phyloP scores from a whole-genome alignment of 2,113 vertebrate genomes.

The Hemicordylus capensis region DNA sequence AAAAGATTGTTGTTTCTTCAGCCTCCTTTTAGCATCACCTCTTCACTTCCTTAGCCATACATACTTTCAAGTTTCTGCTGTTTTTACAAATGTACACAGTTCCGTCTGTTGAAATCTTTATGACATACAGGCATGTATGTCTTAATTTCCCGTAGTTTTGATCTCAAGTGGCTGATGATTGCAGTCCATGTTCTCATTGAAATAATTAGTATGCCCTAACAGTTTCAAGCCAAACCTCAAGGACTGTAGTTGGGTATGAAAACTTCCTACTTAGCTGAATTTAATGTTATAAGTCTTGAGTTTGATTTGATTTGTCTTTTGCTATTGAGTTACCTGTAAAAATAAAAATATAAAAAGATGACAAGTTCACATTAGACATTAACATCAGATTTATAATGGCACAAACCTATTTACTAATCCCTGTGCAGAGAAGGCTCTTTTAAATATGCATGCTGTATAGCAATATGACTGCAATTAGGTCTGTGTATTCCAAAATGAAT shows the following conservation, averaged over 20 bases:
- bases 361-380: constrained; percentile 56
- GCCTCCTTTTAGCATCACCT: constrained; percentile 45
- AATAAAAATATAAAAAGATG: constrained; percentile 59
- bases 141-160: constrained; percentile 65
- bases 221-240: constrained; percentile 71
- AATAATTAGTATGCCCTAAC: constrained; percentile 58
- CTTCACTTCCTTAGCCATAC: constrained; percentile 52
- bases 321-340: constrained; percentile 81
- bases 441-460: constrained; percentile 2
- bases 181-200: constrained; percentile 59
- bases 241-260: constrained; percentile 59
- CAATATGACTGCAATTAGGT: constrained; percentile 15
- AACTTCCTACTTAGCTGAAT: constrained; percentile 43
- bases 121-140: constrained; percentile 61
- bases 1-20: constrained; percentile 51
- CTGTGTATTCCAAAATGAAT: not conserved
- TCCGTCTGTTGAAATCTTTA: constrained; percentile 64
- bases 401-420: constrained; percentile 37
- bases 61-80: constrained; percentile 61
- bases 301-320: constrained; percentile 70
- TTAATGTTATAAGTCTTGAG: constrained; percentile 62
- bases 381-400: not conserved
- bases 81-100: constrained; percentile 65
- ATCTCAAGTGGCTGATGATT: constrained; percentile 61
- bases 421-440: constrained; percentile 11